Conservation (phyloP, 2,888 invertebrate species). For the Diaperis boleti region DNA sequence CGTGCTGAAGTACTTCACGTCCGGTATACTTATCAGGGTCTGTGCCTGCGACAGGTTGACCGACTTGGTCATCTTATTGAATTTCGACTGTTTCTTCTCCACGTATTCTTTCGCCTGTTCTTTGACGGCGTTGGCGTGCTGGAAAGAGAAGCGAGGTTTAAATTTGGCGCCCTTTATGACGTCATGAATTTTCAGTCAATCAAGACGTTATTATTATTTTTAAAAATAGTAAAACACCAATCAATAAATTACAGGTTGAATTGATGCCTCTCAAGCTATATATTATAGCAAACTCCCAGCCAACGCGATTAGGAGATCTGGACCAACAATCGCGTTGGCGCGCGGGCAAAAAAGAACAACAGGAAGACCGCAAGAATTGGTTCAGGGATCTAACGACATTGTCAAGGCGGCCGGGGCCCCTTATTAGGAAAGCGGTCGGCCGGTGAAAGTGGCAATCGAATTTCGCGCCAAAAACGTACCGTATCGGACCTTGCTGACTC, state of each 20-base stretch:
- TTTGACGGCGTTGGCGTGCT: constrained; percentile 95
- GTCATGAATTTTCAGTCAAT: no score
- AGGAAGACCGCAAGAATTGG: no score
- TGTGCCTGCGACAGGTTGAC: constrained; percentile 74
- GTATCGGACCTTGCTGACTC: constrained; percentile 36
- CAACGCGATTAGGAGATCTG: no score
- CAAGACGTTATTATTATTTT: no score
- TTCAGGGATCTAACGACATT: constrained; percentile 15
- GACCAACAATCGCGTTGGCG: no score
- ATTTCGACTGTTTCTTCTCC: constrained; percentile 74
- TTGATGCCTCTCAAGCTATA: no score
- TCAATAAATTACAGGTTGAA: no score
- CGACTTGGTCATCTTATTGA: constrained; percentile 73
- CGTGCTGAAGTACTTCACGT: constrained; percentile 85
- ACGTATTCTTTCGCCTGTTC: constrained; percentile 86
- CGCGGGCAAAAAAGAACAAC: no score
- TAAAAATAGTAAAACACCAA: no score
- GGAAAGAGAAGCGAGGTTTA: constrained; percentile 66
- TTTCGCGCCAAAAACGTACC: constrained; percentile 22
- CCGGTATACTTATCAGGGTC: constrained; percentile 77
- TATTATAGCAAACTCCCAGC: no score
- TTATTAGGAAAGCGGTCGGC: constrained; percentile 58
- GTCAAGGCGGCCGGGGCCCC: constrained; percentile 56
- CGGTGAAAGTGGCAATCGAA: constrained; percentile 54
- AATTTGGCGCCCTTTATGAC: no score